Base-by-base conservation (phyloP, 2,888 invertebrate species). In the Leptinotarsa juncta region DNA sequence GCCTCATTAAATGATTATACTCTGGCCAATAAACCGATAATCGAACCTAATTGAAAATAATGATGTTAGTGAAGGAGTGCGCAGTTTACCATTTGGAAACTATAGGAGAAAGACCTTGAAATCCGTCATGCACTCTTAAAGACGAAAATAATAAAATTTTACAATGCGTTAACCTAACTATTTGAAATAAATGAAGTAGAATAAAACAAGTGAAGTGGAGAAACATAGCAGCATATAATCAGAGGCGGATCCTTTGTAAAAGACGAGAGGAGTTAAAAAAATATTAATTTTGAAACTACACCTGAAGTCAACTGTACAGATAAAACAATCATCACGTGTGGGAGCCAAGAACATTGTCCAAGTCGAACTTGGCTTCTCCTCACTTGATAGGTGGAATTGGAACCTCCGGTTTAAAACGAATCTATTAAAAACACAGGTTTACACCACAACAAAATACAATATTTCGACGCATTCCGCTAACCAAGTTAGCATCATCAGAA, bases 41-140 rank as follows among this genome's bases (percentile, higher is more conserved):
- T 73, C 72, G 71, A 75, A 73, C 48, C 70, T 73, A 77, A 77
- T 75, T 77, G 72, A 73, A 73, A 65, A 69, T 72, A 77, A 75
- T 73, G 70, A 65, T 67, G 51, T 70, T 49, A 23, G 57, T 57
- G 23, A 57, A 57, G 57, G 57, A 57, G 57, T 26, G 57, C 23
- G 57, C 53, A 42, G 57, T 57, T 70, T 62, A 71, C 67, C 70
- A 67, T 67, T 74, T 60, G 71, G 68, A 57, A 57, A 57, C 18
- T 23, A 15, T 15, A 14, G 57, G 57, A 62, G 62, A 62, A 10
- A 71, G 77, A 60, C 77, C 78, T 78, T 78, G 78, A 60, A 72
- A 51, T 68, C 71, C 73, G 78, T 78, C 77, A 78, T 73, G 78
- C 78, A 75, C 75, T 75, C 75, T 78, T 78, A 75, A 75, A 77